Evolutionary conservation across 2,888 invertebrate genomes (phyloP).

Genomic region (Alviniconcha strummeri): DNA sequence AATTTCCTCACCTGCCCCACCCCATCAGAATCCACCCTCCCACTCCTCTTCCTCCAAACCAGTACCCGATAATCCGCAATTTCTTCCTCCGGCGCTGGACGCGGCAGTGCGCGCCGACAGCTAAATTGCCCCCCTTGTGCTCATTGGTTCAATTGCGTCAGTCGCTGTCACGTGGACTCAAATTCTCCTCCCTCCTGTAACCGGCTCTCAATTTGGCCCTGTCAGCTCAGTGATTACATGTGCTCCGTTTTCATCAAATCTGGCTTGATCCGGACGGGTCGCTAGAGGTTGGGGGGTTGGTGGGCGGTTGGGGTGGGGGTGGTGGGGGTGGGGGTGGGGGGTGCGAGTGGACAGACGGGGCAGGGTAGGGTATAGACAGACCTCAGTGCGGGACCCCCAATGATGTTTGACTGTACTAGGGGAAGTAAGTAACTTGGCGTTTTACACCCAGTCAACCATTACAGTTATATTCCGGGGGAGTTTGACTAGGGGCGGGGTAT

Average conservation of each 20-base stretch:
- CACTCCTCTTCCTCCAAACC: background rate
- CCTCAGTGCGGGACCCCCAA: too few relatives aligned
- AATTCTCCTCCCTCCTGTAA: background rate
- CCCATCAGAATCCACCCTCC: too few relatives aligned
- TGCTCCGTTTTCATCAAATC: background rate
- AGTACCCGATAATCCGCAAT: background rate
- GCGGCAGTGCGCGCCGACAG: background rate
- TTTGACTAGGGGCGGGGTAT: too few relatives aligned
- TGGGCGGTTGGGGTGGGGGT: background rate
- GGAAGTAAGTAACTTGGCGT: too few relatives aligned
- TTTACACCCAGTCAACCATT: too few relatives aligned
- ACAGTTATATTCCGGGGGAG: too few relatives aligned
- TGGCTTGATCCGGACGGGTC: background rate
- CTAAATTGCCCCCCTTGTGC: background rate
- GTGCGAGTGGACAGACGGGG: too few relatives aligned
- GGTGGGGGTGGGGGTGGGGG: too few relatives aligned
- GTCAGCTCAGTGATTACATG: conserved; percentile 8
- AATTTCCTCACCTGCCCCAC: too few relatives aligned
- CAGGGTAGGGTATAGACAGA: too few relatives aligned
- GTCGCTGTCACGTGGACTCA: background rate
- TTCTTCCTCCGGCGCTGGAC: background rate
- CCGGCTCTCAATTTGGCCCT: background rate
- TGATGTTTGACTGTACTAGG: too few relatives aligned
- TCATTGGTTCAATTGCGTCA: conserved; percentile 11
- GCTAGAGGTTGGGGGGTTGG: background rate